Evolutionary conservation across 2,797 vertebrate genomes (phyloP).

Genomic region (Arctocebus calabarensis): DNA sequence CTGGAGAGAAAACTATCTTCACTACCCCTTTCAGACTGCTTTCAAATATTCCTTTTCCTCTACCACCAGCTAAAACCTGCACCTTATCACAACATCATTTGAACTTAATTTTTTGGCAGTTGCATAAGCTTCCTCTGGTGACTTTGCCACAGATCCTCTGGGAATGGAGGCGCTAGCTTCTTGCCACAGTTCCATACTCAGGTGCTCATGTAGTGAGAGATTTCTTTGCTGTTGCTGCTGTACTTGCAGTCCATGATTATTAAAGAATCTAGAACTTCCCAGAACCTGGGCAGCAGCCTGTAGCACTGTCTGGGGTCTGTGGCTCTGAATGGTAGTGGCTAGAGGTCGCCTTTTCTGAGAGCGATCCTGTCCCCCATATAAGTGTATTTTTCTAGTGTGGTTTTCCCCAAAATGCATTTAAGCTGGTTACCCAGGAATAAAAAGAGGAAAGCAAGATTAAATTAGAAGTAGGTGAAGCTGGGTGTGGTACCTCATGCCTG

Average conservation of each 20-base stretch:
- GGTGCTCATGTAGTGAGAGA: constrained; percentile 96
- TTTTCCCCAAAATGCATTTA: constrained; percentile 16
- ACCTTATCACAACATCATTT: constrained; percentile 98
- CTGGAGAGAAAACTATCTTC: constrained; percentile 97
- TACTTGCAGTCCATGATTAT: constrained; percentile 88
- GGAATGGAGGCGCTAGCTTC: constrained; percentile 96
- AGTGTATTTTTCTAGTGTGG: background rate
- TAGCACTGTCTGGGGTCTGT: background rate
- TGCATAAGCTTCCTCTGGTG: constrained; percentile 94
- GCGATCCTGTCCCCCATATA: background rate
- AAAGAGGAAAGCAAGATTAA: constrained; percentile 57
- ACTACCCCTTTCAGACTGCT: constrained; percentile 97
- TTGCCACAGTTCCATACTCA: constrained; percentile 96
- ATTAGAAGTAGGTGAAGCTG: background rate
- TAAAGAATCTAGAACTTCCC: constrained; percentile 91
- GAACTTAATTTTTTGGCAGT: constrained; percentile 96
- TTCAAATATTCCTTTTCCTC: constrained; percentile 98
- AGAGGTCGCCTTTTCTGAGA: no score
- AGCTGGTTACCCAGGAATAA: constrained; percentile 38
- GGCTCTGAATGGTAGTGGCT: no score
- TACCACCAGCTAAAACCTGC: constrained; percentile 96
- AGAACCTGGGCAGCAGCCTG: constrained; percentile 88
- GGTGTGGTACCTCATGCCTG: no score
- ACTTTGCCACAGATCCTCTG: constrained; percentile 92
- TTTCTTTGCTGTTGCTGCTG: constrained; percentile 93